Conservation (phyloP, 2,888 invertebrate genomes). For the Drosophila anomalata region DNA sequence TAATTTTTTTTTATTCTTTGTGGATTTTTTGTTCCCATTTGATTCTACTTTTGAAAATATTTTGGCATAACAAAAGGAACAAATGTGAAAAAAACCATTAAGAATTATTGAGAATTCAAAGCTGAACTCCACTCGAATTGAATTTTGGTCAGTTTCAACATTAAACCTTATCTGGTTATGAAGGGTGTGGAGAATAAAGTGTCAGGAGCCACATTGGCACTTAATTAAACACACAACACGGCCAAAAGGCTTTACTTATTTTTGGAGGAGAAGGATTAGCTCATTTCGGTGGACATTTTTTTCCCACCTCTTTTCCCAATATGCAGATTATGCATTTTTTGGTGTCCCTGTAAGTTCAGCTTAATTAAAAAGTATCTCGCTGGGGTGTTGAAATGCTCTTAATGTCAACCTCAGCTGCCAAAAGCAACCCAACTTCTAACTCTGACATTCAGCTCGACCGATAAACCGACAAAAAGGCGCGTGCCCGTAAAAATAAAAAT, state of each 20-base stretch:
- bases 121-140: conserved; percentile 3
- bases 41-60: conserved; percentile 44
- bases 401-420: conserved; percentile 61
- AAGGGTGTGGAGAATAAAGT: conserved; percentile 46
- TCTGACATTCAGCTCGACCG: conserved; percentile 64
- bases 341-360: conserved; percentile 9
- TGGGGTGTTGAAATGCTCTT: conserved; percentile 62
- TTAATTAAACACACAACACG: conserved; percentile 8
- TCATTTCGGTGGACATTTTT: neutral
- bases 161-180: conserved; percentile 49
- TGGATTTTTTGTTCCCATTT: conserved; percentile 23
- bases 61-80: conserved; percentile 45
- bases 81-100: conserved; percentile 70
- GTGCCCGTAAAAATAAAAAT: conserved; percentile 65
- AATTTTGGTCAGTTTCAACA: conserved; percentile 45
- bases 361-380: conserved; percentile 45
- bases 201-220: conserved; percentile 15
- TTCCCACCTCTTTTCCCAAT: neutral
- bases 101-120: conserved; percentile 43
- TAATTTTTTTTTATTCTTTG: conserved; percentile 37
- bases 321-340: neutral
- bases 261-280: neutral
- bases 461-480: conserved; percentile 70
- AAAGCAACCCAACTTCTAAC: conserved; percentile 46
- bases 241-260: conserved; percentile 24